These are phyloP conservation scores for Exephanes ischioxanthus DNA, from an alignment of 2,888 invertebrate genomes.

Conservation along the genomic window DNA sequence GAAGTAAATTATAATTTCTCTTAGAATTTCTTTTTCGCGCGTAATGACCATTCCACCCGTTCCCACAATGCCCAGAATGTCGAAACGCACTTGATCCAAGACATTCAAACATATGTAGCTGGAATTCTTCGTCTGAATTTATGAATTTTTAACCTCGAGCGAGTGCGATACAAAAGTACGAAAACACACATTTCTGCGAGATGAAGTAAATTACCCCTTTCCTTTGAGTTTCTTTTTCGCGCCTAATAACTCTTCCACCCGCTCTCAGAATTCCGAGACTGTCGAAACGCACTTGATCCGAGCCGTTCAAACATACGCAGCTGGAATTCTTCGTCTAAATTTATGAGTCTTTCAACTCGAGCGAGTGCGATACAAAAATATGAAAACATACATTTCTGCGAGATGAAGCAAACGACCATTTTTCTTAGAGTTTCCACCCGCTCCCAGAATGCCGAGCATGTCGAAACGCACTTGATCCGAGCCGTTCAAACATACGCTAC, in stretches of 20 bases:
- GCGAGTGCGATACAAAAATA: background rate
- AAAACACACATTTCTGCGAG: background rate
- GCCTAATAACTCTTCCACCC: background rate
- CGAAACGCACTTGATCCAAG: no score
- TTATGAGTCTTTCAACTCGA: background rate
- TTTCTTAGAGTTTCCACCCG: background rate
- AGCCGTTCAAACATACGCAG: no score
- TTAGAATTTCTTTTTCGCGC: background rate
- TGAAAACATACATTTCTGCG: background rate
- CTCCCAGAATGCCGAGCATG: background rate
- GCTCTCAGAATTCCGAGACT: background rate
- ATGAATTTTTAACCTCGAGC: background rate
- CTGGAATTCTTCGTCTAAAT: background rate
- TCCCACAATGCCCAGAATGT: background rate
- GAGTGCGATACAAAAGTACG: background rate
- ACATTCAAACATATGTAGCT: no score
- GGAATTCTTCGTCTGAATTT: background rate
- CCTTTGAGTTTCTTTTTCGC: background rate
- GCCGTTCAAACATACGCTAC: no score
- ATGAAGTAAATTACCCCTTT: background rate
- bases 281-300: no score
- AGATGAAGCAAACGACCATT: background rate
- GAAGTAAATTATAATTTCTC: background rate
- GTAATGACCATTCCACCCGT: conserved; percentile 34
- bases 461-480: no score